phyloP scores from a whole-genome alignment of 2,797 vertebrate genomes.

The Helostoma temminkii region DNA sequence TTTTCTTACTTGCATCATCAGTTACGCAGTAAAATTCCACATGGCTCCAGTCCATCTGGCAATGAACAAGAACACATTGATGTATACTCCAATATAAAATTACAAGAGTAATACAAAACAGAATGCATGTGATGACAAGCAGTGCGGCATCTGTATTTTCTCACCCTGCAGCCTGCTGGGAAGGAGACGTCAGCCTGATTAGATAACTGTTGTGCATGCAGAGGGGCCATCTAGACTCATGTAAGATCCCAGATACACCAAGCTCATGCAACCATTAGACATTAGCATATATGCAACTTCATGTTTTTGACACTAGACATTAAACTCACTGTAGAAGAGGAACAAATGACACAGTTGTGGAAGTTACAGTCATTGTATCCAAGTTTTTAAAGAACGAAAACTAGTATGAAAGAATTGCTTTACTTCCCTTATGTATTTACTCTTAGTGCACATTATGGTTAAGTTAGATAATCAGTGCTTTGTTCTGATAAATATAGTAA shows the following conservation, averaged over 20 bases:
- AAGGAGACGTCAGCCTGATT: slow-evolving; percentile 75
- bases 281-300: neutral
- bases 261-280: slow-evolving; percentile 20
- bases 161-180: slow-evolving; percentile 64
- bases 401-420: neutral
- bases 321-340: neutral
- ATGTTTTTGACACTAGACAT: neutral
- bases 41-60: neutral
- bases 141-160: slow-evolving; percentile 71
- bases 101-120: slow-evolving; percentile 17
- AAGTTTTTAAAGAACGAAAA: neutral
- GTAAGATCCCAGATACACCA: slow-evolving; percentile 41
- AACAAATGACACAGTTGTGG: neutral
- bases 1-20: neutral
- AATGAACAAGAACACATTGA: neutral
- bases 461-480: neutral
- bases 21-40: neutral
- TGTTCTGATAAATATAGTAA: neutral
- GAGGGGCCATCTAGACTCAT: slow-evolving; percentile 60
- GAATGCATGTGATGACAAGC: slow-evolving; percentile 49
- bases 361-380: neutral
- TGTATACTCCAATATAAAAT: slow-evolving; percentile 13
- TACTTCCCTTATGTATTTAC: neutral
- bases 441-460: neutral
- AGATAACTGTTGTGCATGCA: slow-evolving; percentile 76